phyloP scores from a whole-genome alignment of 2,888 invertebrate genomes.

The Nemurella pictetii region DNA sequence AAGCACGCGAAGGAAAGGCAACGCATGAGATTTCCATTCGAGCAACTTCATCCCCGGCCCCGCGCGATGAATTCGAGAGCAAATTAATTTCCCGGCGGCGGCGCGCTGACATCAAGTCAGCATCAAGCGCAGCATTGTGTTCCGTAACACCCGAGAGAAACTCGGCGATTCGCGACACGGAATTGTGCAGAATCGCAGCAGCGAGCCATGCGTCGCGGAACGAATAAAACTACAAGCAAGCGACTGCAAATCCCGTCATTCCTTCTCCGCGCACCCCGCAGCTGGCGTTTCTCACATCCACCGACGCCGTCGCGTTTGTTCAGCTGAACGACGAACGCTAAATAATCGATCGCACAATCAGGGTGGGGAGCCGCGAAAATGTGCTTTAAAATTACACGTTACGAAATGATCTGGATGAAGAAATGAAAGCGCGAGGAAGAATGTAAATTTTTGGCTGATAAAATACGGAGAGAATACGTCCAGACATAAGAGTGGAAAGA shows the following conservation, averaged over 20 bases:
- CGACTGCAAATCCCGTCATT: constrained; percentile 32
- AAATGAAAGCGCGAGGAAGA: no score
- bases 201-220: constrained; percentile 36
- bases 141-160: constrained; percentile 26
- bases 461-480: no score
- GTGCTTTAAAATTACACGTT: no score
- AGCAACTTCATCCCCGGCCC: not conserved
- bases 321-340: not conserved
- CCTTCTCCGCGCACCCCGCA: constrained; percentile 26
- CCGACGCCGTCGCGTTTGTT: not conserved
- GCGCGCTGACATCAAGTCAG: constrained; percentile 6
- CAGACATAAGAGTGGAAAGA: no score
- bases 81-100: not conserved
- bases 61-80: not conserved
- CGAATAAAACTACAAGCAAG: constrained; percentile 34
- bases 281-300: constrained; percentile 38
- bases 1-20: not conserved
- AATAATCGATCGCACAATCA: constrained; percentile 6
- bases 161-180: constrained; percentile 33
- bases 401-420: no score
- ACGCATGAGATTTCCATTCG: not conserved
- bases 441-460: no score
- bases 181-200: constrained; percentile 24
- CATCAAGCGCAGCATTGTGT: no score
- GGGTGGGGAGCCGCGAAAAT: no score